phyloP scores from a whole-genome alignment of 2,888 invertebrate genomes.

The Drosophila ustulata region DNA sequence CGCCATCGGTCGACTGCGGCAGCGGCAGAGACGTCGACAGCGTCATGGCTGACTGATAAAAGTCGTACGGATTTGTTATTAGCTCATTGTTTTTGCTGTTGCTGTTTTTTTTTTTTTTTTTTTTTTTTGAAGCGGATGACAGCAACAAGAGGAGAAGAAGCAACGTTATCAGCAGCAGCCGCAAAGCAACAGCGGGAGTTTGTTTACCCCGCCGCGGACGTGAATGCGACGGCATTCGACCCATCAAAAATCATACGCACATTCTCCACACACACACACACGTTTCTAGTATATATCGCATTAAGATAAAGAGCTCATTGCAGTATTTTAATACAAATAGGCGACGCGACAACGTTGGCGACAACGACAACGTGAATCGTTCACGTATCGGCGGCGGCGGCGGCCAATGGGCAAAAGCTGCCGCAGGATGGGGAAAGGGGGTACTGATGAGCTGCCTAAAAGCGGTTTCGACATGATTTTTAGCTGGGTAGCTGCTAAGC shows the following conservation, averaged over 20 bases:
- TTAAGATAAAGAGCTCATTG: slow-evolving; percentile 68
- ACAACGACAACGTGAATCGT: slow-evolving; percentile 48
- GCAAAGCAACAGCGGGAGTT: slow-evolving; percentile 44
- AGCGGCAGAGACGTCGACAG: slow-evolving; percentile 31
- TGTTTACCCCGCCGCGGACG: slow-evolving; percentile 65
- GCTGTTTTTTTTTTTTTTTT: slow-evolving; percentile 29
- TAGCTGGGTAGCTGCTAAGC: slow-evolving; percentile 54
- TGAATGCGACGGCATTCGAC: slow-evolving; percentile 38
- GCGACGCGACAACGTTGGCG: slow-evolving; percentile 16
- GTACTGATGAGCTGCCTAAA: slow-evolving; percentile 49
- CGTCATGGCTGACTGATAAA: slow-evolving; percentile 65
- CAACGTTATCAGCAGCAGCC: slow-evolving; percentile 38
- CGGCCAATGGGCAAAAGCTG: slow-evolving; percentile 17
- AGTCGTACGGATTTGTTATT: slow-evolving; percentile 61
- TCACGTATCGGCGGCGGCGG: slow-evolving; percentile 34
- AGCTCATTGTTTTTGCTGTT: slow-evolving; percentile 60
- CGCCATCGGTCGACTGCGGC: slow-evolving; percentile 38
- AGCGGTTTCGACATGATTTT: slow-evolving; percentile 57
- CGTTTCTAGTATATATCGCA: slow-evolving; percentile 20
- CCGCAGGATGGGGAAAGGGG: not conserved
- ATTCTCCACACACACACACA: slow-evolving; percentile 13
- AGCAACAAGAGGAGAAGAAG: slow-evolving; percentile 1
- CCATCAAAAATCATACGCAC: slow-evolving; percentile 43
- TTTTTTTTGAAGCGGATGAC: slow-evolving; percentile 18
- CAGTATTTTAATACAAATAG: slow-evolving; percentile 74